Evolutionary conservation across 2,797 vertebrate species (phyloP).

Genomic region (Adrianichthys oophorus): DNA sequence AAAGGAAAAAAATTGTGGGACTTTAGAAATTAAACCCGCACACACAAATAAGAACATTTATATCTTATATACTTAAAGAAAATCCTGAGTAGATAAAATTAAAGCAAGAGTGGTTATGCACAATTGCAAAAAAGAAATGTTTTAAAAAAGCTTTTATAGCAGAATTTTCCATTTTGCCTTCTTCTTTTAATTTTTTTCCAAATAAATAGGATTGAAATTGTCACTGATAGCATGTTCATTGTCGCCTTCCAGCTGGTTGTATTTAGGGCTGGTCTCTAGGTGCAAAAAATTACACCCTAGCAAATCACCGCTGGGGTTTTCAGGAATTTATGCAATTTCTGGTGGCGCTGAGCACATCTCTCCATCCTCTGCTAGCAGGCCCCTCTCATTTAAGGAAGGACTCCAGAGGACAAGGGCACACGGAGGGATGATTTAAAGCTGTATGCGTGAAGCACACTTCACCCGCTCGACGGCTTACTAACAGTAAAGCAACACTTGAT

Average conservation of each 20-base stretch:
- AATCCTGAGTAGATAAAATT: too few species aligned
- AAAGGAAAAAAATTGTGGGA: too few species aligned
- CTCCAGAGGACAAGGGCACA: slow-evolving; percentile 20
- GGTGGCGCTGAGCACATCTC: slow-evolving; percentile 26
- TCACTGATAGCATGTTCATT: slow-evolving; percentile 14
- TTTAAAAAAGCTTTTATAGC: not conserved
- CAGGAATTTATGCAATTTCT: slow-evolving; percentile 57
- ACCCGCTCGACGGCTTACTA: not conserved
- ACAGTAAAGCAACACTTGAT: slow-evolving; percentile 8
- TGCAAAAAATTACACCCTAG: slow-evolving; percentile 48
- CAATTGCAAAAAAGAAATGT: too few species aligned
- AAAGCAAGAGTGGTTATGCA: too few species aligned
- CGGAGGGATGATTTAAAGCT: slow-evolving; percentile 32
- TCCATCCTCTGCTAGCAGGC: slow-evolving; percentile 19
- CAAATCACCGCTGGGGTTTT: slow-evolving; percentile 52
- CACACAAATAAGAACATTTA: too few species aligned
- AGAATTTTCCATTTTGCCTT: not conserved
- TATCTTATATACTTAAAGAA: too few species aligned
- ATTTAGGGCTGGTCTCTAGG: slow-evolving; percentile 58
- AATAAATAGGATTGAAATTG: not conserved
- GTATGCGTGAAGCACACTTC: slow-evolving; percentile 12
- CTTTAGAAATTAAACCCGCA: too few species aligned
- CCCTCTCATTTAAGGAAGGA: slow-evolving; percentile 37
- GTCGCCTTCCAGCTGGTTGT: slow-evolving; percentile 43
- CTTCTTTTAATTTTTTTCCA: not conserved